Evolutionary conservation across 2,888 invertebrate genomes (phyloP).

Genomic region (Matsumyia berberina): DNA sequence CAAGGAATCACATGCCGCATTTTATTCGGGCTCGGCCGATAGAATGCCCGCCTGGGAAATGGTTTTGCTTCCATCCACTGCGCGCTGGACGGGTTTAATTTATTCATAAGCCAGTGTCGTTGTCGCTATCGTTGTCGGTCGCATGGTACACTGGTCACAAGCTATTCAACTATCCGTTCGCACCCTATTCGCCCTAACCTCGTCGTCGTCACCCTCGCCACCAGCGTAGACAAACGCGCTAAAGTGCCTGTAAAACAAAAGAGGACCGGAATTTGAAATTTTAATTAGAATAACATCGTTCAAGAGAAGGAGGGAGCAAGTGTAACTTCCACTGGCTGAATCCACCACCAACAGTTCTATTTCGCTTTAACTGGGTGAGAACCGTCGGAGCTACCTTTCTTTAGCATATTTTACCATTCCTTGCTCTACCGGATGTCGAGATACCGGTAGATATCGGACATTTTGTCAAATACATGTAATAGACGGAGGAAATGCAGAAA

Average conservation of each 20-base stretch:
- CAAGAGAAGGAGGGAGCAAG: conserved; percentile 2
- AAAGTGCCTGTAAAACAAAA: conserved; percentile 64
- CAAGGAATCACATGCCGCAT: conserved; percentile 31
- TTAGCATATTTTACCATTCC: conserved; percentile 16
- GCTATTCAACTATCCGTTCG: conserved; percentile 52
- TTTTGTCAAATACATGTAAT: conserved; percentile 51
- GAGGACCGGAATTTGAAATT: conserved; percentile 68
- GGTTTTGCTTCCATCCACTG: conserved; percentile 1
- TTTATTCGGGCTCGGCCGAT: conserved; percentile 8
- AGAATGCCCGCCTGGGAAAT: conserved; percentile 23
- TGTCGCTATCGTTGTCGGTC: conserved; percentile 22
- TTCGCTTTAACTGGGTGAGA: conserved; percentile 24
- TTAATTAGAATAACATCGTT: conserved; percentile 66
- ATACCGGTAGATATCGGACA: conserved; percentile 29
- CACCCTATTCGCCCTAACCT: conserved; percentile 46
- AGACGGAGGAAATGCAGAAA: conserved; percentile 31
- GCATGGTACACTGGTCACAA: conserved; percentile 60
- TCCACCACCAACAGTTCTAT: background rate
- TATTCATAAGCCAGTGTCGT: conserved; percentile 56
- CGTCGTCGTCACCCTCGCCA: background rate
- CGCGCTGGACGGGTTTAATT: conserved; percentile 40
- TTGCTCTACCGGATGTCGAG: conserved; percentile 44
- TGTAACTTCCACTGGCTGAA: too few species aligned
- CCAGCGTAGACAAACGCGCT: conserved; percentile 16
- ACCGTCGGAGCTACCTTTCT: conserved; percentile 14